phyloP scores from a whole-genome alignment of 1,140 invertebrate genomes.

The Calliphora vicina region DNA sequence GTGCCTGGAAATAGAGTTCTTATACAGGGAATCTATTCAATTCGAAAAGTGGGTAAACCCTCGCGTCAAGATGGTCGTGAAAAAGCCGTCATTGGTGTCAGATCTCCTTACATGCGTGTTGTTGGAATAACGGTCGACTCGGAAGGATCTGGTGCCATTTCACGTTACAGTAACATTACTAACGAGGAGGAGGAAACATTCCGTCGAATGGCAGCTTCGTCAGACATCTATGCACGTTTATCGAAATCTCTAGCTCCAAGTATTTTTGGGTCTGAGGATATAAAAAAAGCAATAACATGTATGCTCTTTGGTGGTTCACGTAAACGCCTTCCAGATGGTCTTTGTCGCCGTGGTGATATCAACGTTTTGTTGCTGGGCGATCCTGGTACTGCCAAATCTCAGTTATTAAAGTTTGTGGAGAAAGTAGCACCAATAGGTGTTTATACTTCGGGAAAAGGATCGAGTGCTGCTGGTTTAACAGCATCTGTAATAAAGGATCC shows the following conservation, averaged over 20 bases:
- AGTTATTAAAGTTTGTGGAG: slow-evolving; percentile 97
- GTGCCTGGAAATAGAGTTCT: slow-evolving; percentile 96
- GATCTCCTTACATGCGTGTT: slow-evolving; percentile 93
- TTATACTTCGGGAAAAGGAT: slow-evolving; percentile 99
- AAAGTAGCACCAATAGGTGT: slow-evolving; percentile 94
- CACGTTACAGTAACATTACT: slow-evolving; percentile 67
- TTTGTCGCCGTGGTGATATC: slow-evolving; percentile 95
- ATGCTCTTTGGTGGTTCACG: slow-evolving; percentile 93
- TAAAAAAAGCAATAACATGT: slow-evolving; percentile 97
- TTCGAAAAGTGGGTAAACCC: slow-evolving; percentile 83
- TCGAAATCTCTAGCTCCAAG: slow-evolving; percentile 95
- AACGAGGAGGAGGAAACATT: slow-evolving; percentile 94
- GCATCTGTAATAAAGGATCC: slow-evolving; percentile 97
- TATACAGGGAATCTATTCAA: slow-evolving; percentile 95
- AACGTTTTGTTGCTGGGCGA: slow-evolving; percentile 96
- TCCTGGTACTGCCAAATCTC: slow-evolving; percentile 98
- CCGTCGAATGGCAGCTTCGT: slow-evolving; percentile 80
- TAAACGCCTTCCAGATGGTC: slow-evolving; percentile 92
- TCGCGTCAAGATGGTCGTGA: slow-evolving; percentile 74
- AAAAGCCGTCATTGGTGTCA: slow-evolving; percentile 90
- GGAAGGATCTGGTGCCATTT: slow-evolving; percentile 77
- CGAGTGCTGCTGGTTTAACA: slow-evolving; percentile 97
- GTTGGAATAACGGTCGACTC: slow-evolving; percentile 90
- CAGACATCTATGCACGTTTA: slow-evolving; percentile 90
- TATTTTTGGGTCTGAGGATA: slow-evolving; percentile 93